Conservation (phyloP, 2,888 invertebrate genomes). For the Lysandra bellargus region DNA sequence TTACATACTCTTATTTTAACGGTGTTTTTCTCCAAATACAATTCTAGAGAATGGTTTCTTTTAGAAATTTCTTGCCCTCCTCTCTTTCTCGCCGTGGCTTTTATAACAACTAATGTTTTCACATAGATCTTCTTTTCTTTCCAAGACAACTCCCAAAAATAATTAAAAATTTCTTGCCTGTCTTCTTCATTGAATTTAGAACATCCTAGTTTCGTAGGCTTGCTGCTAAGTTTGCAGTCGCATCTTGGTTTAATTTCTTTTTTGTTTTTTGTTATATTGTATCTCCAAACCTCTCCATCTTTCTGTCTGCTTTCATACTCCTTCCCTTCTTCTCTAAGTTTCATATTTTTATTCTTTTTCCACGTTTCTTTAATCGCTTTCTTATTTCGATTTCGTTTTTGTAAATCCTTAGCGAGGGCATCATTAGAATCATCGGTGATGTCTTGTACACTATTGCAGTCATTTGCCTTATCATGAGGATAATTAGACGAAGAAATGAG, state of each 20-base stretch:
- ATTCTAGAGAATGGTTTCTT: not conserved
- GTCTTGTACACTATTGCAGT: not conserved
- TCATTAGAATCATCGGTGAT: slow-evolving; percentile 1
- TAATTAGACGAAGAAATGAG: slow-evolving; percentile 1
- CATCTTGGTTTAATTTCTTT: not conserved
- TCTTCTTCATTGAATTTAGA: not conserved
- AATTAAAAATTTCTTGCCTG: slow-evolving; percentile 1
- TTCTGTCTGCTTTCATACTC: not conserved
- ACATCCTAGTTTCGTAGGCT: slow-evolving; percentile 1
- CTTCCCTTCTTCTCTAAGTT: not conserved
- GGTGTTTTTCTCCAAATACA: no score
- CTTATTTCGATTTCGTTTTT: slow-evolving; percentile 1
- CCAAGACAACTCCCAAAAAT: not conserved
- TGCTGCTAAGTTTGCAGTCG: slow-evolving; percentile 1
- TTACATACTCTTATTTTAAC: no score
- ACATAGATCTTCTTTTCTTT: slow-evolving; percentile 1
- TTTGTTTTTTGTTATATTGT: slow-evolving; percentile 1
- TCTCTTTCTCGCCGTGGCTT: not conserved
- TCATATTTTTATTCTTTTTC: not conserved
- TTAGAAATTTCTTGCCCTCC: not conserved
- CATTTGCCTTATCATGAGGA: slow-evolving; percentile 1
- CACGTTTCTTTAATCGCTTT: not conserved
- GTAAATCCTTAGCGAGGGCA: not conserved
- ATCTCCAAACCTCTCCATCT: not conserved
- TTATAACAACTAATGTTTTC: slow-evolving; percentile 1